Evolutionary conservation across 2,113 vertebrate species (phyloP).

Genomic region (Megalops atlanticus): DNA sequence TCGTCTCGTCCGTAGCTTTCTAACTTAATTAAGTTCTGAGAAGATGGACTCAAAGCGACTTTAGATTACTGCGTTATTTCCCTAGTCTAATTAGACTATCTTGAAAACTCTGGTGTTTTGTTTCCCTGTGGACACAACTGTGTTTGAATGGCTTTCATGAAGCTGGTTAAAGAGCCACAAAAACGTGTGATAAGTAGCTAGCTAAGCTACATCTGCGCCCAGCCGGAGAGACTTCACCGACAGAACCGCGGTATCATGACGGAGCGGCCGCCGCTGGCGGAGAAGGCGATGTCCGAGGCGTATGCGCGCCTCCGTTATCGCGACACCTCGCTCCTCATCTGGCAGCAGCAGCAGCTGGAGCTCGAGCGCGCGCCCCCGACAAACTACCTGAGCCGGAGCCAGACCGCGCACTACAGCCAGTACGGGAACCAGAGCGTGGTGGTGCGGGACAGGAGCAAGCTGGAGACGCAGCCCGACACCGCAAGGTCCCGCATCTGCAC

Average conservation of each 20-base stretch:
- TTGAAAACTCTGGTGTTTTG: not conserved
- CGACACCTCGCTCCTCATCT: slow-evolving; percentile 88
- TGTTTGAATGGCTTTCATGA: not conserved
- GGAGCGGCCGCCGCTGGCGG: slow-evolving; percentile 72
- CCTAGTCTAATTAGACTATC: no score
- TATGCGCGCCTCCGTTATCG: slow-evolving; percentile 77
- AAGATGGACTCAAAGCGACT: no score
- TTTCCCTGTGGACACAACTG: not conserved
- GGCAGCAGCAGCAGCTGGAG: slow-evolving; percentile 89
- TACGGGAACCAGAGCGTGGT: slow-evolving; percentile 90
- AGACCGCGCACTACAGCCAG: slow-evolving; percentile 87
- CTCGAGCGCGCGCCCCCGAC: slow-evolving; percentile 67
- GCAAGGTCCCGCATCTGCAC: slow-evolving; percentile 81
- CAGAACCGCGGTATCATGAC: slow-evolving; percentile 56
- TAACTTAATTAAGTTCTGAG: no score
- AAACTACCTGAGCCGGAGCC: slow-evolving; percentile 85
- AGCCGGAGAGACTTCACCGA: not conserved
- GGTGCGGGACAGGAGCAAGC: slow-evolving; percentile 76
- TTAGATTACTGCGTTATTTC: no score
- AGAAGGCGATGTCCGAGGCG: slow-evolving; percentile 83
- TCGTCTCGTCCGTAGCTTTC: no score
- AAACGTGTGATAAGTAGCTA: no score
- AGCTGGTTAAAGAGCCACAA: not conserved
- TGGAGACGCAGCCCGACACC: slow-evolving; percentile 59
- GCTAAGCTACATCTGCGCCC: not conserved